Percentiles rank a stretch among this genome's conserved stretches.
phyloP scores from a whole-genome alignment of 2,888 invertebrate genomes.

The Nomada flava region DNA sequence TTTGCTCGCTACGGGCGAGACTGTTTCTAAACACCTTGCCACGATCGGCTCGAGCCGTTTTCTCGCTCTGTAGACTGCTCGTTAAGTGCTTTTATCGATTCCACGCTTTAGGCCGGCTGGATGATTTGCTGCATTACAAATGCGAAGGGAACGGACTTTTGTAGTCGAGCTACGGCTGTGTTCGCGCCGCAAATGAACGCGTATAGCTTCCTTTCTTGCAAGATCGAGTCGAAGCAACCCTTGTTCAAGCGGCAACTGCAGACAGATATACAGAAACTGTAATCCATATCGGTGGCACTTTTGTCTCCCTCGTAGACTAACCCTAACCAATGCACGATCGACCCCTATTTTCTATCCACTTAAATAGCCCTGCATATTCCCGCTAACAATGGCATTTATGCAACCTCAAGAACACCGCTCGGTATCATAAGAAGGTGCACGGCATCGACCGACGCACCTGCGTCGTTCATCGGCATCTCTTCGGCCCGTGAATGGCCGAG shows the following conservation, averaged over 20 bases:
- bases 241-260: no score
- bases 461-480: background rate
- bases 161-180: background rate
- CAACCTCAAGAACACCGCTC: slow-evolving; percentile 2
- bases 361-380: background rate
- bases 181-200: background rate
- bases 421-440: background rate
- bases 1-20: slow-evolving; percentile 44
- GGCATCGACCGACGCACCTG: background rate
- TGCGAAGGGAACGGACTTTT: background rate
- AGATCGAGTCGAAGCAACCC: background rate
- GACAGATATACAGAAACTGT: no score
- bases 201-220: background rate
- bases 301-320: background rate
- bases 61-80: slow-evolving; percentile 20
- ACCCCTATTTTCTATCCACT: background rate
- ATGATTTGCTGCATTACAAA: background rate
- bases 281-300: background rate
- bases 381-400: slow-evolving; percentile 16
- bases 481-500: slow-evolving; percentile 9
- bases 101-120: background rate
- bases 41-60: slow-evolving; percentile 23
- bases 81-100: slow-evolving; percentile 41
- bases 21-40: slow-evolving; percentile 31
- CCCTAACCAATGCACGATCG: background rate